A percentile compares a stretch with the other conserved stretches of the same genome.
These are phyloP conservation scores for Trichonephila inaurata DNA, from an alignment of 1,140 invertebrate species.

Conservation along the genomic window DNA sequence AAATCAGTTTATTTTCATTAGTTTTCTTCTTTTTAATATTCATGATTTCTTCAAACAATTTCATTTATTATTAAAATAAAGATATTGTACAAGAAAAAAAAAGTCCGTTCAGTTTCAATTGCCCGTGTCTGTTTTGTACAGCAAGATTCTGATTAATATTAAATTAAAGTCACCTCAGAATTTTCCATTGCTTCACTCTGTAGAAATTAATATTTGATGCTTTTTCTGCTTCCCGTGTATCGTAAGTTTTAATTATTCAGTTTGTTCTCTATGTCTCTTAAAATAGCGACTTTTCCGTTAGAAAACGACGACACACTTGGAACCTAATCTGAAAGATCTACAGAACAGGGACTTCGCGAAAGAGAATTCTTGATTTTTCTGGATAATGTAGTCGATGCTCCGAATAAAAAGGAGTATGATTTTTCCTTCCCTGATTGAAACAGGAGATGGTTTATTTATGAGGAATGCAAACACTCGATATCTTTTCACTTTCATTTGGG, in stretches of 20 bases:
- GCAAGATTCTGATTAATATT: constrained; percentile 42
- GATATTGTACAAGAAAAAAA: neutral
- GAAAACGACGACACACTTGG: neutral
- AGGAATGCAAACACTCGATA: too few species aligned
- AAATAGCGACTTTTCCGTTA: neutral
- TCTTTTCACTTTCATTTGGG: too few species aligned
- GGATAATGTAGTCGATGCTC: neutral
- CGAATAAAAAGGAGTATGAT: neutral
- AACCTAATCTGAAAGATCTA: constrained; percentile 3
- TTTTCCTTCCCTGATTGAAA: neutral
- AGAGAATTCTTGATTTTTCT: neutral
- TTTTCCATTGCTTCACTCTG: neutral
- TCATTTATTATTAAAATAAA: neutral
- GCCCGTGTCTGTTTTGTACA: neutral
- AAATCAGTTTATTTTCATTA: neutral
- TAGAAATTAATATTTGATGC: constrained; percentile 50
- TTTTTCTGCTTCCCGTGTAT: neutral
- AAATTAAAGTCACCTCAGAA: constrained; percentile 15
- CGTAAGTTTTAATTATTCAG: constrained; percentile 36
- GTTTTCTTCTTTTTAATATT: neutral
- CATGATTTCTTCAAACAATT: neutral
- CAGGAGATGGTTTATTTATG: too few species aligned
- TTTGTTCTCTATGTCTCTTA: neutral
- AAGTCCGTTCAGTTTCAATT: neutral
- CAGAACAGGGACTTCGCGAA: neutral